Percentiles rank a stretch among this genome's conserved stretches.
Evolutionary conservation across 37 sponge, comb jelly and placozoan genomes (phyloP).

Genomic region (Theonella swinhoei): DNA sequence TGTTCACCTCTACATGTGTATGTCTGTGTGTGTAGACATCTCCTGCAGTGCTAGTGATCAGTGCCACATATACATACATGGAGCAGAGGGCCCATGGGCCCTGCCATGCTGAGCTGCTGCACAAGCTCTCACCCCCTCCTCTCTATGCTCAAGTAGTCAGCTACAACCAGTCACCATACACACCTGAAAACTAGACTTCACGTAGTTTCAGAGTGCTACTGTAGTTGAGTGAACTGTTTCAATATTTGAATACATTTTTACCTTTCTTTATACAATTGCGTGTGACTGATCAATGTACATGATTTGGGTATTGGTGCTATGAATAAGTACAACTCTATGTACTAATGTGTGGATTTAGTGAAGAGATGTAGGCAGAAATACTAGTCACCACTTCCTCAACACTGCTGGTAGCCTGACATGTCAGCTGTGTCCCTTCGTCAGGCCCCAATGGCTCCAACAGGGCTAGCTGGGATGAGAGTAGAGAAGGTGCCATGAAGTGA

Average conservation of each 20-base stretch:
- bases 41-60: constrained; percentile 1
- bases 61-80: neutral
- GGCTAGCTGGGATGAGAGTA: constrained; percentile 72
- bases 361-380: neutral
- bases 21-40: neutral
- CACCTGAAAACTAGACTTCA: neutral
- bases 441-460: constrained; percentile 52
- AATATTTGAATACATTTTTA: too few species aligned
- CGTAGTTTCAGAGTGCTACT: neutral
- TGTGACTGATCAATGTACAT: too few species aligned
- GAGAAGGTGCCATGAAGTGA: constrained; percentile 76
- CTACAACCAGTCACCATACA: neutral
- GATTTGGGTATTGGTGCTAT: too few species aligned
- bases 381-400: constrained; percentile 9
- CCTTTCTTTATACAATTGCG: too few species aligned
- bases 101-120: neutral
- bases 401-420: neutral
- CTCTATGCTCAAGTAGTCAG: constrained; percentile 48
- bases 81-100: neutral
- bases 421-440: constrained; percentile 29
- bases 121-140: constrained; percentile 26
- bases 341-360: too few species aligned
- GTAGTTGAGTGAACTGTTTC: too few species aligned
- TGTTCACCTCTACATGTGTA: neutral
- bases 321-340: too few species aligned